phyloP scores from a whole-genome alignment of 2,113 vertebrate species.

The Ranitomeya variabilis region DNA sequence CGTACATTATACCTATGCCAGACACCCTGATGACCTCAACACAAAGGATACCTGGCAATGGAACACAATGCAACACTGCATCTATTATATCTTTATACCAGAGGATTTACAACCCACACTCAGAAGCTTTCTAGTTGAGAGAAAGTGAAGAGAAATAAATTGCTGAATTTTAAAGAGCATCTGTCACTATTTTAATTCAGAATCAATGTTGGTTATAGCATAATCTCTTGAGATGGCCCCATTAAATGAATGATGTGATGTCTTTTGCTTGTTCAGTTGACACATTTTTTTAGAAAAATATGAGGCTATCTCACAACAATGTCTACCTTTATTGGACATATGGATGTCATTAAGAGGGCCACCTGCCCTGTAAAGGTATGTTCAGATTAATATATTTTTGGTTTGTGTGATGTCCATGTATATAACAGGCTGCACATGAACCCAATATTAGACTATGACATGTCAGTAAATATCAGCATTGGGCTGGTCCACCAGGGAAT shows the following conservation, averaged over 20 bases:
- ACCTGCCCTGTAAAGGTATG: too few relatives aligned
- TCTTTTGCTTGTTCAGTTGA: neutral
- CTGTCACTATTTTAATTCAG: neutral
- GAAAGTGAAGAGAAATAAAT: neutral
- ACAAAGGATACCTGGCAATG: neutral
- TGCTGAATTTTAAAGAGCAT: neutral
- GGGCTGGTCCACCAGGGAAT: too few relatives aligned
- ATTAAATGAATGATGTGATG: neutral
- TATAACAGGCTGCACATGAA: too few relatives aligned
- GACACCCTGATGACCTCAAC: neutral
- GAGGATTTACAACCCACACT: neutral
- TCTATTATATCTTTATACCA: neutral
- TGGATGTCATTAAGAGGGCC: too few relatives aligned
- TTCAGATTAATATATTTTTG: too few relatives aligned
- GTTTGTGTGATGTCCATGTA: too few relatives aligned
- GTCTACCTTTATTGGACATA: too few relatives aligned
- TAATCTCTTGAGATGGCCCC: neutral
- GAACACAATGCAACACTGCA: neutral
- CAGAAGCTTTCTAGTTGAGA: neutral
- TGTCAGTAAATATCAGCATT: too few relatives aligned
- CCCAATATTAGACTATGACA: too few relatives aligned
- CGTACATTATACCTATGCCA: neutral
- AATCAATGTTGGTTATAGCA: neutral
- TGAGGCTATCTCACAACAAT: too few relatives aligned
- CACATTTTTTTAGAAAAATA: too few relatives aligned